phyloP scores from a whole-genome alignment of 1,140 invertebrate genomes.

The Probaryconus sp. region DNA sequence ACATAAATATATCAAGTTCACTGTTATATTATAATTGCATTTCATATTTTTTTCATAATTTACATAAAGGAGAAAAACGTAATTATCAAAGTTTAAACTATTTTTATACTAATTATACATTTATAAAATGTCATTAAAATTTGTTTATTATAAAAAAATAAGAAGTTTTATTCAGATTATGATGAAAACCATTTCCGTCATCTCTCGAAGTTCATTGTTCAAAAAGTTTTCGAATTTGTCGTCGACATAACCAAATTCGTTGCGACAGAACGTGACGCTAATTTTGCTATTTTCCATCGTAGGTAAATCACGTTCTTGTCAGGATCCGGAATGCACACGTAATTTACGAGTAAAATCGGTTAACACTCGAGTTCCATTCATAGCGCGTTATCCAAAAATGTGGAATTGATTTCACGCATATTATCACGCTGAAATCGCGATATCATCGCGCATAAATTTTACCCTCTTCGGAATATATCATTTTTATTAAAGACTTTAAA shows the following conservation, averaged over 20 bases:
- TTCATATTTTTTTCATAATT: too few species aligned
- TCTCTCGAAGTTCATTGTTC: neutral
- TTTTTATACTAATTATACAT: too few species aligned
- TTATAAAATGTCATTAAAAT: too few species aligned
- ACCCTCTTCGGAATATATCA: constrained; percentile 13
- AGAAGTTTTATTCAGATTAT: too few species aligned
- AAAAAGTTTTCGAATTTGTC: constrained; percentile 4
- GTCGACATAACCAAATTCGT: neutral
- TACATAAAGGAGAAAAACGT: too few species aligned
- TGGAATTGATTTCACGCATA: constrained; percentile 40
- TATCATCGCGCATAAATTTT: constrained; percentile 12
- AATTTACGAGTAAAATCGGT: constrained; percentile 49
- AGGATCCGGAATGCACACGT: constrained; percentile 8
- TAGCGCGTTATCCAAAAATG: constrained; percentile 29
- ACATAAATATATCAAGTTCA: constrained; percentile 10
- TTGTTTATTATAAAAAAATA: too few species aligned
- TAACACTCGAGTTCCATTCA: constrained; percentile 35
- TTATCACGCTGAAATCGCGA: constrained; percentile 13
- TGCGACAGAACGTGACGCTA: constrained; percentile 15
- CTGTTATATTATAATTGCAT: too few species aligned
- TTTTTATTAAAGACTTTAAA: constrained; percentile 26
- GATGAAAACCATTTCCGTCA: too few species aligned
- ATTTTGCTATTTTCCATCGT: constrained; percentile 20
- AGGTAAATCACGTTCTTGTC: constrained; percentile 8
- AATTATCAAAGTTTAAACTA: too few species aligned